phyloP scores from a whole-genome alignment of 2,113 vertebrate genomes.

The Propithecus coquereli region DNA sequence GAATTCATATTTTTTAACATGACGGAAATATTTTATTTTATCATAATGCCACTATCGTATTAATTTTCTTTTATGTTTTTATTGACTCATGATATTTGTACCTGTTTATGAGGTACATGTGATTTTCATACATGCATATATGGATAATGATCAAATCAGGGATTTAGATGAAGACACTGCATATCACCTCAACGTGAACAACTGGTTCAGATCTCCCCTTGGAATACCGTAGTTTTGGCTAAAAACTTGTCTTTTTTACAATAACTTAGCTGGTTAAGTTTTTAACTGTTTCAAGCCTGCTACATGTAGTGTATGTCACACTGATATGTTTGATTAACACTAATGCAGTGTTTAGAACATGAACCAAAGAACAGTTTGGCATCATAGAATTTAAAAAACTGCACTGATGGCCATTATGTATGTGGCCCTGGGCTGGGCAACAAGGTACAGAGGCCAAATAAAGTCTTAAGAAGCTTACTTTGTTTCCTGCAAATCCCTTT shows the following conservation, averaged over 20 bases:
- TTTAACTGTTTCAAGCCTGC: not conserved
- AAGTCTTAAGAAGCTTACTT: not conserved
- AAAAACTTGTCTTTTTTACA: not conserved
- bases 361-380: not conserved
- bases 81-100: not conserved
- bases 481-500: not conserved
- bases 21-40: not conserved
- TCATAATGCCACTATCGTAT: not conserved
- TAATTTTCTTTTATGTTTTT: not conserved
- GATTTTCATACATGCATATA: not conserved
- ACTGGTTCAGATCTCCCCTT: not conserved
- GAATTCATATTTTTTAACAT: not conserved
- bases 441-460: not conserved
- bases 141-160: not conserved
- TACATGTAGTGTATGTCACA: not conserved
- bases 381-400: not conserved
- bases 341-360: not conserved
- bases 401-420: not conserved
- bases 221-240: not conserved
- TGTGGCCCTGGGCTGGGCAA: not conserved
- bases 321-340: not conserved
- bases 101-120: not conserved
- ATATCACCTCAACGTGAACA: fast-evolving
- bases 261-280: not conserved
- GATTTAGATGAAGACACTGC: not conserved